These are phyloP conservation scores for Corythoichthys haematopterus DNA, from an alignment of 2,113 vertebrate genomes.

Conservation along the genomic window DNA sequence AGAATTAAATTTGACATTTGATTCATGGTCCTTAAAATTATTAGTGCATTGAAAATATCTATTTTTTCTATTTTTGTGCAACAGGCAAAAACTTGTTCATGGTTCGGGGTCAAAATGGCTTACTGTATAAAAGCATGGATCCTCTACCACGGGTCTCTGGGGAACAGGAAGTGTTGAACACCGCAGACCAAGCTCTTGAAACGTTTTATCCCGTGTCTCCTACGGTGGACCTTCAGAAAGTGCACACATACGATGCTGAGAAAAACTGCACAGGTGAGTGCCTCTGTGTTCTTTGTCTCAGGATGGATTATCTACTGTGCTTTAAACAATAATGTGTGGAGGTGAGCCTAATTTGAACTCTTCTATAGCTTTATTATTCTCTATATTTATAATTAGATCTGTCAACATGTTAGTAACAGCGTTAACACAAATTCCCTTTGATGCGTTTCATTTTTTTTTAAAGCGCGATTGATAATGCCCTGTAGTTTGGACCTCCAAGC, in stretches of 20 bases:
- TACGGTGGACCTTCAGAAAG: constrained; percentile 81
- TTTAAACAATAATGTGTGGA: no score
- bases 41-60: background rate
- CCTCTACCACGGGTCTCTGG: constrained; percentile 77
- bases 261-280: constrained; percentile 73
- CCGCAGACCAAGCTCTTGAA: constrained; percentile 71
- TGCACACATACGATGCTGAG: constrained; percentile 70
- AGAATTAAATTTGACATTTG: background rate
- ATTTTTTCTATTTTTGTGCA: background rate
- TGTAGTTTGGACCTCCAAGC: no score
- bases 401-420: no score
- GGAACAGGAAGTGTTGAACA: constrained; percentile 75
- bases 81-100: constrained; percentile 83
- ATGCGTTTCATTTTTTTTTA: no score
- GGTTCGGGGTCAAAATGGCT: constrained; percentile 76
- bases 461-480: no score
- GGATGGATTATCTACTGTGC: no score
- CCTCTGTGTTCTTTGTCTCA: background rate
- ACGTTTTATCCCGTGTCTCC: constrained; percentile 86
- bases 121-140: constrained; percentile 71
- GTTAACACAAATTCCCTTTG: no score
- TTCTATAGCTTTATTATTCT: no score
- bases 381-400: no score
- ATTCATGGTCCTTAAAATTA: background rate
- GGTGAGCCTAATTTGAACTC: no score